phyloP scores from a whole-genome alignment of 2,888 invertebrate genomes.

The Lordiphosa fenestrarum region DNA sequence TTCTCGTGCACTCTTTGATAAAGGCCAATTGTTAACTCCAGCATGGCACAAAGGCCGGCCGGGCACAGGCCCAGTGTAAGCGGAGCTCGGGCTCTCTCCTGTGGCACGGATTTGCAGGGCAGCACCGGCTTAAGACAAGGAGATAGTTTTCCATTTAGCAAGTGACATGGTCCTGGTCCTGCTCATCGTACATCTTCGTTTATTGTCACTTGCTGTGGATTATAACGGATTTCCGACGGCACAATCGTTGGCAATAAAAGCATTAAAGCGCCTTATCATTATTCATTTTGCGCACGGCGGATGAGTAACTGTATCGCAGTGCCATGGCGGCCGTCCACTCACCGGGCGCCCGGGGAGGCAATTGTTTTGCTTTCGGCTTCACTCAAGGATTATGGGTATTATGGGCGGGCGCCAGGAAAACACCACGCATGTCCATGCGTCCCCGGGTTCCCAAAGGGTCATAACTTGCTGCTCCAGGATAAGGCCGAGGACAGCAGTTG shows the following conservation, averaged over 20 bases:
- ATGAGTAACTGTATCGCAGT: slow-evolving; percentile 17
- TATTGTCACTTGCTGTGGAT: slow-evolving; percentile 75
- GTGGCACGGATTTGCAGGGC: slow-evolving; percentile 42
- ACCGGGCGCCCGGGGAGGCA: slow-evolving; percentile 1
- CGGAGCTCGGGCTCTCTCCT: background rate
- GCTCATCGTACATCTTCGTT: slow-evolving; percentile 54
- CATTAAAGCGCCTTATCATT: slow-evolving; percentile 76
- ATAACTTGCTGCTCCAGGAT: background rate
- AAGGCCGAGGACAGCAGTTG: slow-evolving; percentile 1
- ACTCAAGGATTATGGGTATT: slow-evolving; percentile 69
- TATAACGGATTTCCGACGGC: slow-evolving; percentile 70
- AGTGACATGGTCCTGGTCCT: background rate
- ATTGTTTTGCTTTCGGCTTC: slow-evolving; percentile 4
- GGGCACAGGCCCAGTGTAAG: slow-evolving; percentile 5
- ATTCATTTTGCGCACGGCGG: slow-evolving; percentile 69
- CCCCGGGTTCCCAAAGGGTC: slow-evolving; percentile 46
- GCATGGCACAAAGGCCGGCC: slow-evolving; percentile 1
- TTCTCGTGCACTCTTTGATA: slow-evolving; percentile 22
- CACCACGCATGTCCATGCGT: slow-evolving; percentile 67
- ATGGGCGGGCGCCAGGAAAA: slow-evolving; percentile 53
- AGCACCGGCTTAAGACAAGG: slow-evolving; percentile 36
- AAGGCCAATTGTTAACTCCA: slow-evolving; percentile 27
- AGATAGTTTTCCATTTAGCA: slow-evolving; percentile 60
- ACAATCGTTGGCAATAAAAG: slow-evolving; percentile 75
- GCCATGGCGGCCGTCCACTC: slow-evolving; percentile 1